These are phyloP conservation scores for Phyllostomus discolor DNA, from an alignment of 2,113 vertebrate genomes.

Conservation along the genomic window DNA sequence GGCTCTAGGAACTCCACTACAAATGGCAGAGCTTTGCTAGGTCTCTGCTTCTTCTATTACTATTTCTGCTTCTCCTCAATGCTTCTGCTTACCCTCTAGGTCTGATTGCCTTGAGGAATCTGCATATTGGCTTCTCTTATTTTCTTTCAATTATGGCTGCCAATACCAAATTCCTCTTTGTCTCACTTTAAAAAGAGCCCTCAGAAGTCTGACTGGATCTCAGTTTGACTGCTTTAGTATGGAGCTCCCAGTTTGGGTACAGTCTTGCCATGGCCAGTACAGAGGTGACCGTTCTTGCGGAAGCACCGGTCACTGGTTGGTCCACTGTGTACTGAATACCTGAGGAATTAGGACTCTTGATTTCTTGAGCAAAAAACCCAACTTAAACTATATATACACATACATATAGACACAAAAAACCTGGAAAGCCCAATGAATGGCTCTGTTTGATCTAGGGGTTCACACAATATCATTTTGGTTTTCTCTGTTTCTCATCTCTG, in stretches of 20 bases:
- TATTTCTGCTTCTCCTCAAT: neutral
- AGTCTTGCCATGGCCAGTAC: neutral
- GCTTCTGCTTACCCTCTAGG: neutral
- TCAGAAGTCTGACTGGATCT: neutral
- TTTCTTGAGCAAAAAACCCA: neutral
- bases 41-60: neutral
- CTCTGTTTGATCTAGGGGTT: neutral
- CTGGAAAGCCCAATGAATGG: neutral
- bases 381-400: neutral
- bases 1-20: neutral
- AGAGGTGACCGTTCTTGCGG: neutral
- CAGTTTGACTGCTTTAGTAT: neutral
- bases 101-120: neutral
- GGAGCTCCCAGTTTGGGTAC: neutral
- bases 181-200: neutral
- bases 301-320: neutral
- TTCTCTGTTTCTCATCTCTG: neutral
- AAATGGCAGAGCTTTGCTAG: neutral
- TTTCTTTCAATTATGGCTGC: neutral
- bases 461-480: neutral
- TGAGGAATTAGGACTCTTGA: neutral
- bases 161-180: neutral
- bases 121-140: neutral
- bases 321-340: neutral
- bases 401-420: neutral